phyloP scores from a whole-genome alignment of 1,140 invertebrate genomes.

The Steinernema khuongi region DNA sequence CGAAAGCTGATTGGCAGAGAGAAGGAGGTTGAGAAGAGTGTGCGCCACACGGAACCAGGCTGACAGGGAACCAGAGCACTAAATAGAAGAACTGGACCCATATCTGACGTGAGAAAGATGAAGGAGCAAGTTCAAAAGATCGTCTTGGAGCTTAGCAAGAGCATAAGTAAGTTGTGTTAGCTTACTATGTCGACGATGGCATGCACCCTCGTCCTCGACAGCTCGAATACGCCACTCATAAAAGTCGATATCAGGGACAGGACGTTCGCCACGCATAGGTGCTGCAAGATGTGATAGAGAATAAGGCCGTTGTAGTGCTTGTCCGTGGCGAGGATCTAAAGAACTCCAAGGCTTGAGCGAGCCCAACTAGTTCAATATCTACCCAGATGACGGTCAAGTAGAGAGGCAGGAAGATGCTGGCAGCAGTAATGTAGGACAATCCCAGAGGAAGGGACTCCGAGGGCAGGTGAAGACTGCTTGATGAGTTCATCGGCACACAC shows the following conservation, averaged over 20 bases:
- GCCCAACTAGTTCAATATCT: not conserved
- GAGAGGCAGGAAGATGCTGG: not conserved
- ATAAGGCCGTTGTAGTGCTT: not conserved
- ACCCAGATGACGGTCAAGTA: not conserved
- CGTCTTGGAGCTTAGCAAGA: too few species aligned
- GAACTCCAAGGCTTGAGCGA: not conserved
- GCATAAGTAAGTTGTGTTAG: not conserved
- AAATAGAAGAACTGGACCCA: not conserved
- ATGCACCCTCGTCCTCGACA: not conserved
- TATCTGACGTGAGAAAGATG: too few species aligned
- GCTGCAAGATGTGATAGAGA: not conserved
- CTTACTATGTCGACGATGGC: not conserved
- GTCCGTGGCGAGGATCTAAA: not conserved
- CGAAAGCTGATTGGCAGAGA: not conserved
- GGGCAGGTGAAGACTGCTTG: not conserved
- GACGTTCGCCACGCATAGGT: not conserved
- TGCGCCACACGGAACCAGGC: not conserved
- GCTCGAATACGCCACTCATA: not conserved
- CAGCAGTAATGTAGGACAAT: not conserved
- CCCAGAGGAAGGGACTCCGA: not conserved
- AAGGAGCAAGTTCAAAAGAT: too few species aligned
- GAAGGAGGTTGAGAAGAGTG: not conserved
- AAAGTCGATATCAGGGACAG: not conserved
- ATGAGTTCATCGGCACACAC: not conserved
- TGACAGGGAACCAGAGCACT: not conserved